Base-by-base conservation (phyloP, 2,888 invertebrate species). In the Drosophila longiperda region DNA sequence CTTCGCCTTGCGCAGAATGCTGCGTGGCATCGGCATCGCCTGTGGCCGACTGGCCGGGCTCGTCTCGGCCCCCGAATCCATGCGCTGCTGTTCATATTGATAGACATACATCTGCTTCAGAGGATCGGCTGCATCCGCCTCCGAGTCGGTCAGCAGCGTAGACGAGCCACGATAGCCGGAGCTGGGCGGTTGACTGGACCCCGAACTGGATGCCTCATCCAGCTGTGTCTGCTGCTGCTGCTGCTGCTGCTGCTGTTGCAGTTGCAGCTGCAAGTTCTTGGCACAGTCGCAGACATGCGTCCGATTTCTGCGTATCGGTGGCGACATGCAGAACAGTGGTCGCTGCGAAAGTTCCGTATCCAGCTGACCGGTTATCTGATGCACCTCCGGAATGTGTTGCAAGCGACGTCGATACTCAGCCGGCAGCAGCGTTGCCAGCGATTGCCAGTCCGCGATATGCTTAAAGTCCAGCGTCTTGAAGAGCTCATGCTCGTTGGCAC, bases 371-470 rank as follows among this genome's bases (percentile, higher is more conserved):
- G 90, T 52, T 65, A 94, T 94, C 73, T 94, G 94, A 52, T 92
- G 92, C 54, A 97, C 94, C 93, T 97, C 97, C 9, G 97, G 97
- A 87, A 97, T 95, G 92, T 93, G 92, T 92, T 97, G 97, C 58
- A 98, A 92, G 77, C 97, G 94, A 90, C 96, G 96, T 76, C 95
- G 95, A 91, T 97, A 97, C 92, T 99, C 98, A 78, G 95, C 94
- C 5, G 99, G 99, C 75, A 99, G 93, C 57, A 99, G 94, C 80
- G 98, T 96, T 5, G 97, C 97, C 60, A 99, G 94, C 0, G 98
- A 98, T 88, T 98, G 97, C 98, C 98, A 99, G 92, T 99, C 99
- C 91, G 96, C 95, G 11, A 99, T 96, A 91, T 98, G 98, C 49
- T 95, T 95, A 75, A 97, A 95, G 62, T 97, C 97, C 92, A 96